phyloP scores from a whole-genome alignment of 2,113 vertebrate genomes.

The Albula glossodonta region DNA sequence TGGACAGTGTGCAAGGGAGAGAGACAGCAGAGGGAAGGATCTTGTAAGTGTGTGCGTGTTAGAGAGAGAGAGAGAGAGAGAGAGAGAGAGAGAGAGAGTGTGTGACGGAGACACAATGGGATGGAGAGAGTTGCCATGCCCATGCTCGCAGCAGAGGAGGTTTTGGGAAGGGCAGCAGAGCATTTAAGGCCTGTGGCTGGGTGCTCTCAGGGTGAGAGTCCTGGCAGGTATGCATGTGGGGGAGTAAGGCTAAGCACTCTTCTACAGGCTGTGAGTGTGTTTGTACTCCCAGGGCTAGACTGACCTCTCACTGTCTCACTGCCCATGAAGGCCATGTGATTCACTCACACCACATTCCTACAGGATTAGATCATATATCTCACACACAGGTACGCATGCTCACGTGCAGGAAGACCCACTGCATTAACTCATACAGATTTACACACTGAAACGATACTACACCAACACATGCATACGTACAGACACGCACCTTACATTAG shows the following conservation, averaged over 20 bases:
- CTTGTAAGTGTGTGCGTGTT: too few relatives aligned
- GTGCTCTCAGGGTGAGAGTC: not conserved
- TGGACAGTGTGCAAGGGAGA: too few relatives aligned
- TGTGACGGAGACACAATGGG: not conserved
- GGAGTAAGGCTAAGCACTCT: not conserved
- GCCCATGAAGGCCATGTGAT: constrained; percentile 62
- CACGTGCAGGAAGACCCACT: too few relatives aligned
- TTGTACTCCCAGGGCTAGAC: constrained; percentile 55
- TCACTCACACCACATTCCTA: not conserved
- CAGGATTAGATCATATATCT: not conserved
- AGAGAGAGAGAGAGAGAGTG: not conserved
- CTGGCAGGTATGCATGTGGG: not conserved
- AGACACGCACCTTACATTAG: not conserved
- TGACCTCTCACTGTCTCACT: constrained; percentile 67
- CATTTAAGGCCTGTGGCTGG: not conserved
- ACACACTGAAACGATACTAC: not conserved
- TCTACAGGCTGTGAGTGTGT: not conserved
- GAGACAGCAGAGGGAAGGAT: too few relatives aligned
- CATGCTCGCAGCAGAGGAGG: not conserved
- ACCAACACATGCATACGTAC: not conserved
- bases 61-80: too few relatives aligned
- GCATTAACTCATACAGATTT: not conserved
- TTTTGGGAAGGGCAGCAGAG: not conserved
- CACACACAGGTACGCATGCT: not conserved
- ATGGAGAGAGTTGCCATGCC: too few relatives aligned